Percentiles rank a stretch among this genome's conserved stretches.
Conservation (phyloP, 2,113 vertebrate species). For the Eulemur macaco region DNA sequence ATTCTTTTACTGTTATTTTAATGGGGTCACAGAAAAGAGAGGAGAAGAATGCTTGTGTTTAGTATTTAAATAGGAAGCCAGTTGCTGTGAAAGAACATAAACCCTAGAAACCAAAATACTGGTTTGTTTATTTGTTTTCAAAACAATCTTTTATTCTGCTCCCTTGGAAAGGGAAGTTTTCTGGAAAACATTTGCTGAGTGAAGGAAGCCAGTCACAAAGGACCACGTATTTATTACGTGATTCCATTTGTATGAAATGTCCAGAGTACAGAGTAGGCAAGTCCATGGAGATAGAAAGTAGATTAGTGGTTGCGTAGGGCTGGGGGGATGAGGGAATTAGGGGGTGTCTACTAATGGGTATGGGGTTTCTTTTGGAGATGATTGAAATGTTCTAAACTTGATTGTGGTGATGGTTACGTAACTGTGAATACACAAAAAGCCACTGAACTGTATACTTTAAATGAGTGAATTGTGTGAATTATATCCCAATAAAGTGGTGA, state of each 20-base stretch:
- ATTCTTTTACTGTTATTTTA: slow-evolving; percentile 28
- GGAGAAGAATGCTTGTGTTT: neutral
- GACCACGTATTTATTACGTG: neutral
- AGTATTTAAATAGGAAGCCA: slow-evolving; percentile 53
- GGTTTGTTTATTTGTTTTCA: slow-evolving; percentile 21
- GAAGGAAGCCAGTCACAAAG: slow-evolving; percentile 29
- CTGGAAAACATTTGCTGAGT: slow-evolving; percentile 38
- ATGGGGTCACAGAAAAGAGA: slow-evolving; percentile 13
- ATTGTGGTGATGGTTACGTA: neutral
- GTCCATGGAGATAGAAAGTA: neutral
- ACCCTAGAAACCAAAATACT: slow-evolving; percentile 28
- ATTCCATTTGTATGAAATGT: slow-evolving; percentile 19
- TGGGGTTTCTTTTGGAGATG: slow-evolving; percentile 19
- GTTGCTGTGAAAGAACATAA: slow-evolving; percentile 44
- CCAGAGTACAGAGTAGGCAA: neutral
- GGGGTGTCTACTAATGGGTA: neutral
- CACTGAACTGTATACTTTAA: neutral
- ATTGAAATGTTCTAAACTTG: slow-evolving; percentile 13
- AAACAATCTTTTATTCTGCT: slow-evolving; percentile 2
- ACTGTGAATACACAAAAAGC: neutral
- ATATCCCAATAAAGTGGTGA: neutral
- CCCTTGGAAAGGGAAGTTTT: slow-evolving; percentile 28
- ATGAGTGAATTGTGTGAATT: slow-evolving; percentile 32
- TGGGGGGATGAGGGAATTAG: neutral
- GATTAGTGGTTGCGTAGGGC: neutral